Base-by-base conservation (phyloP, 1,140 invertebrate genomes). In the Formica selysi region DNA sequence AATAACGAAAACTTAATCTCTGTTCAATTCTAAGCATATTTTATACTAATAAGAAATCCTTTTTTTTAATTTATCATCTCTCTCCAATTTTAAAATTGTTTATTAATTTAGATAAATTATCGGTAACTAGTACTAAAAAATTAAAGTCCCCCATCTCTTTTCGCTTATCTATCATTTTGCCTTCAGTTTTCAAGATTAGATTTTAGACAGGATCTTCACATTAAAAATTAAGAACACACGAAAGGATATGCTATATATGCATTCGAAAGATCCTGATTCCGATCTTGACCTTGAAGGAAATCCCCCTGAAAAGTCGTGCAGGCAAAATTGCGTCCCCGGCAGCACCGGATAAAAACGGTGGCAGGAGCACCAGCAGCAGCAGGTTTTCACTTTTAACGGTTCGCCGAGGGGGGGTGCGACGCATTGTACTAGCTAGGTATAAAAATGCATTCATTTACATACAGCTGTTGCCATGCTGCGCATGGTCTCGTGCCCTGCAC, bases 321-420 rank as follows among this genome's bases (percentile, higher is more conserved):
- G 19, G 29, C 32, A 29, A 38, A 67, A 84, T 54, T 61, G 26
- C 64, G 80, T 81, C 71, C 51, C 62, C 54, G 26, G 11, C 26
- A 32, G 22, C 44, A 44, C 13, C 48, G 48, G 36, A 59, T 22
- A 78, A 70, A 54, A 57, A 41, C 29, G 51, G 26, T 41, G 1
- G 71, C 65, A 86, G 76, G 54, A 64, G 36, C 78, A 64, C 54
- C 64, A 73, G 84, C 74, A 83, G 86, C 91, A 94, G 92, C 94
- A 94, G 94, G 94, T 95, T 94, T 95, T 92, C 92, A 93, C 92
- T 95, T 94, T 93, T 93, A 95, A 95, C 94, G 94, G 94, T 94
- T 92, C 92, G 87, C 88, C 88, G 59, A 73, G 76, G 87, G 87
- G 87, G 87, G 68, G 38, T 48, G 87, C 76, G 89, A 61, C 80